Base-by-base conservation (phyloP, 2,888 invertebrate genomes). In the Acheta domesticus region DNA sequence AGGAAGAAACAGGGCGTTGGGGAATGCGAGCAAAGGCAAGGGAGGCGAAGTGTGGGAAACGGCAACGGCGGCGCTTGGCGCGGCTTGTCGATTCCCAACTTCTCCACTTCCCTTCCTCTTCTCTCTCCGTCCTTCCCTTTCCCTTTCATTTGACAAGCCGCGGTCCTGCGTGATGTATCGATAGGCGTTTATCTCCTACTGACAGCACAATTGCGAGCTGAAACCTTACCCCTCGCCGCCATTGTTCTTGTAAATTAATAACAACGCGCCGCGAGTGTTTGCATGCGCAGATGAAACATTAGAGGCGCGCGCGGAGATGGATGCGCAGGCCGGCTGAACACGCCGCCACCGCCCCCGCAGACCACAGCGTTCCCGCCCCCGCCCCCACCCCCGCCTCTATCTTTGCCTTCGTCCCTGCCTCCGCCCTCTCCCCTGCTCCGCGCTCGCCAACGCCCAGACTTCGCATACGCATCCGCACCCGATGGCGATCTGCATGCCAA, bases 161-260 rank as follows among this genome's bases (percentile, higher is more conserved):
- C 36, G 36, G 36, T 36, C 36, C 36, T 36, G 62, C 62, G 14
- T 62, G 62, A 62, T 62, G 62, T n/a, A 62, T 62, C 62, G 62
- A 62, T 62, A 62, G 62, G 62, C 62, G 62, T 62, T 62, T 62
- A n/a, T 62, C 62, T 62, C 62, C n/a, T n/a, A n/a, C 62, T 62
- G 62, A 62, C 62, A 62, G 62, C n/a, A 62, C 62, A 62, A 62
- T 62, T n/a, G n/a, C 62, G 16, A 19, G 16, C 16, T 62, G 62
- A 14, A 62, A 62, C 14, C 16, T 62, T 62, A 19, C 62, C 62
- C 62, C 62, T 62, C 62, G n/a, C 14, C 62, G n/a, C n/a, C 62
- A 62, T 62, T 62, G 62, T 62, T 62, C 62, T 19, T 62, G 62
- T 62, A 62, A 62, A 62, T 62, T 62, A 62, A 62, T 62, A 62